Evolutionary conservation across 2,113 vertebrate species (phyloP).

Genomic region (Leptosomus discolor): DNA sequence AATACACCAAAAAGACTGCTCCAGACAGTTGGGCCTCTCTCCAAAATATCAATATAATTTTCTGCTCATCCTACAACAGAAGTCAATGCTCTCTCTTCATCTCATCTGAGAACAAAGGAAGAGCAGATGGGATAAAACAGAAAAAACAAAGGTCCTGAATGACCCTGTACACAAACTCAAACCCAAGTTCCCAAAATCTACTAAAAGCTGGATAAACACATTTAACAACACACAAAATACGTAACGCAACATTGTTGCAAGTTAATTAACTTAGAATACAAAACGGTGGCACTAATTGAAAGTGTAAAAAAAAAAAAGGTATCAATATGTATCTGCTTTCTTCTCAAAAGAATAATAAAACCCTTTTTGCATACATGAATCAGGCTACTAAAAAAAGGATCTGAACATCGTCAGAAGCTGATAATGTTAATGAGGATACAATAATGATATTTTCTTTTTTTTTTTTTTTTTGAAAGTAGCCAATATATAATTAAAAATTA

Average conservation of each 20-base stretch:
- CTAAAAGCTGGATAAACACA: not conserved
- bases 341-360: conserved; percentile 69
- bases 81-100: not conserved
- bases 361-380: conserved; percentile 67
- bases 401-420: conserved; percentile 34
- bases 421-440: conserved; percentile 61
- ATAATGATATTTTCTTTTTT: conserved; percentile 49
- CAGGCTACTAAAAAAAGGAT: conserved; percentile 66
- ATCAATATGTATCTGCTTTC: conserved; percentile 76
- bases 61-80: not conserved
- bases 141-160: not conserved
- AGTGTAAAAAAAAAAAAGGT: conserved; percentile 47
- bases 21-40: not conserved
- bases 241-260: not conserved
- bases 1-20: not conserved
- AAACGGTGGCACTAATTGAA: conserved; percentile 30
- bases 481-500: conserved; percentile 56
- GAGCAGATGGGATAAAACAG: not conserved
- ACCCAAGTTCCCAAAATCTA: not conserved
- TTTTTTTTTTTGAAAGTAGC: conserved; percentile 30
- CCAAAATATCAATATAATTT: not conserved
- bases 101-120: not conserved
- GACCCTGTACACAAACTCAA: not conserved
- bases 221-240: not conserved
- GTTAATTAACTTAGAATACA: not conserved